Percentiles rank a stretch among this genome's conserved stretches.
These are phyloP conservation scores for Branchellion lobata DNA, from an alignment of 2,888 invertebrate species.

Conservation along the genomic window DNA sequence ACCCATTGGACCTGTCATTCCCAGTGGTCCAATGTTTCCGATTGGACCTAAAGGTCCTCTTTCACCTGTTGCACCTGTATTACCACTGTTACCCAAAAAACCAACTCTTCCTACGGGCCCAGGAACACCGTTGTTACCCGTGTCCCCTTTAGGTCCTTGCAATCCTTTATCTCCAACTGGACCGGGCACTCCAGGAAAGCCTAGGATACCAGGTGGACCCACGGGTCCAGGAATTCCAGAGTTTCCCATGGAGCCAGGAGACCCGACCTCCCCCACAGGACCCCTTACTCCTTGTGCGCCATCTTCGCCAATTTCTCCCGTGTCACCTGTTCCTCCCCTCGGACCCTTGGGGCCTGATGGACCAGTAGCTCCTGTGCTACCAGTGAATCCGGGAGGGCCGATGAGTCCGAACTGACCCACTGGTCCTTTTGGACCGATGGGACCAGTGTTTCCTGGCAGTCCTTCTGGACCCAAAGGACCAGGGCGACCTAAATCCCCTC, in stretches of 20 bases:
- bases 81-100: conserved; percentile 37
- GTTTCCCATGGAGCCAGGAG: conserved; percentile 37
- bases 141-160: conserved; percentile 48
- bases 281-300: conserved; percentile 36
- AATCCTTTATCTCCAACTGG: conserved; percentile 34
- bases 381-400: neutral
- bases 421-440: neutral
- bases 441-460: neutral
- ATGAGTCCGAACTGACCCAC: neutral
- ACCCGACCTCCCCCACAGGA: conserved; percentile 41
- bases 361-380: conserved; percentile 38
- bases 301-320: conserved; percentile 42
- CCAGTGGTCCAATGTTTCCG: conserved; percentile 41
- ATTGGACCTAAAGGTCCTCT: conserved; percentile 46
- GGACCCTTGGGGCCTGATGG: conserved; percentile 46
- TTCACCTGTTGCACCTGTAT: conserved; percentile 54
- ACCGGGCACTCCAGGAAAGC: conserved; percentile 30
- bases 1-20: conserved; percentile 41
- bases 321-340: conserved; percentile 47
- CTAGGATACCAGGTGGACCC: conserved; percentile 42
- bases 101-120: conserved; percentile 48
- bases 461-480: conserved; percentile 2
- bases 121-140: conserved; percentile 45
- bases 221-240: conserved; percentile 51
- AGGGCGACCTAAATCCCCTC: neutral